Base-by-base conservation (phyloP, 1,140 invertebrate genomes). In the Colletes gigas region DNA sequence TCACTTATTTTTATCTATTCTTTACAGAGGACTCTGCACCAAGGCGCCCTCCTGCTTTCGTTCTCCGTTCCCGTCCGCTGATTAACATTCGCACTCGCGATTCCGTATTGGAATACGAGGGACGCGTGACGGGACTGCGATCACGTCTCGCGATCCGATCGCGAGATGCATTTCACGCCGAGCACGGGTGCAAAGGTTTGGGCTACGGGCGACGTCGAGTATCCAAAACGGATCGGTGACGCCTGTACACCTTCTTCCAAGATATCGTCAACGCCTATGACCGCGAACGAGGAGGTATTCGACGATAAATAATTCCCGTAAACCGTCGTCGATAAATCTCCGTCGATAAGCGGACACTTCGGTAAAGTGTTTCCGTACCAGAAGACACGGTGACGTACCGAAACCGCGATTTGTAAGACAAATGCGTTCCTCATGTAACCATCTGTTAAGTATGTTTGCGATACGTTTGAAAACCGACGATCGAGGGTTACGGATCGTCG, bases 1-100 rank as follows among this genome's bases (percentile, higher is more conserved):
- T 1, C 30, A 15, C 15, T 30, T 50, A 30, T 30, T 30, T 30
- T 30, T 30, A 30, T 30, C 2, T n/a, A 6, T 14, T 63, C 17
- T 62, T 17, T 41, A 54, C 41, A 50, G 14, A 55, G 14, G 6
- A 12, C 10, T 1, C 67, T 47, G 5, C 44, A n/a, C 52, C 8
- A 39, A 57, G 17, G 15, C 17, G 59, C 19, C 30, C 62, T 47
- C n/a, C 66, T 60, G 1, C 14, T 19, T 75, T 67, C 21, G 21
- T 65, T 68, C 47, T 14, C 67, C 30, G 17, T 19, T 69, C 67
- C 55, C 19, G 54, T n/a, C 39, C 47, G 30, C 82, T 86, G 84
- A 89, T 89, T 88, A 89, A 83, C 84, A 89, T 85, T 55, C 65
- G 67, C 41, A 66, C 68, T 69, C 65, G 72, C 83, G 73, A 81